Conservation (phyloP, 2,797 vertebrate genomes). For the Anguilla marmorata region DNA sequence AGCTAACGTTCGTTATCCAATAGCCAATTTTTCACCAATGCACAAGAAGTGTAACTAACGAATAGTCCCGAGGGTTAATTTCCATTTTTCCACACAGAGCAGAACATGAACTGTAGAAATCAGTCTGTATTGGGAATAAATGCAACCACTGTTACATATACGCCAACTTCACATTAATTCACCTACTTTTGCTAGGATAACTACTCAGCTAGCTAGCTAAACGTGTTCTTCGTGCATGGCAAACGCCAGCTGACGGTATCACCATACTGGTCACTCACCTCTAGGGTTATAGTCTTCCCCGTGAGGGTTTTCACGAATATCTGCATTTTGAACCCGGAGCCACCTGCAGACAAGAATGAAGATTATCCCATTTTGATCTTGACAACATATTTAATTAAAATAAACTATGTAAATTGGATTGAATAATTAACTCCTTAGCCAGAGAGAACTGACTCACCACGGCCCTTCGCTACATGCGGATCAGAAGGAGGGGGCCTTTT, state of each 20-base stretch:
- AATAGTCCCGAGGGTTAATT: too few species aligned
- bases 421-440: background rate
- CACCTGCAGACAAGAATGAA: conserved; percentile 42
- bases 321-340: conserved; percentile 61
- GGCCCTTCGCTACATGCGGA: background rate
- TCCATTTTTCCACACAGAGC: too few species aligned
- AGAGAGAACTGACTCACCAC: background rate
- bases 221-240: background rate
- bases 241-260: background rate
- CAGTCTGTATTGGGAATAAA: too few species aligned
- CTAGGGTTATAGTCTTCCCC: conserved; percentile 82
- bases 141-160: too few species aligned
- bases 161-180: background rate
- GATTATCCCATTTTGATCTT: background rate
- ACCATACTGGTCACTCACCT: conserved; percentile 56
- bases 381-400: background rate
- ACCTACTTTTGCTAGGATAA: background rate
- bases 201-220: background rate
- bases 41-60: too few species aligned
- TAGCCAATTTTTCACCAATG: too few species aligned
- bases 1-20: too few species aligned
- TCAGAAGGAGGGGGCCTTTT: background rate
- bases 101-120: too few species aligned
- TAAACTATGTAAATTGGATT: background rate
- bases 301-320: conserved; percentile 84